These are phyloP conservation scores for Leuctra nigra DNA, from an alignment of 2,888 invertebrate species.

Conservation along the genomic window DNA sequence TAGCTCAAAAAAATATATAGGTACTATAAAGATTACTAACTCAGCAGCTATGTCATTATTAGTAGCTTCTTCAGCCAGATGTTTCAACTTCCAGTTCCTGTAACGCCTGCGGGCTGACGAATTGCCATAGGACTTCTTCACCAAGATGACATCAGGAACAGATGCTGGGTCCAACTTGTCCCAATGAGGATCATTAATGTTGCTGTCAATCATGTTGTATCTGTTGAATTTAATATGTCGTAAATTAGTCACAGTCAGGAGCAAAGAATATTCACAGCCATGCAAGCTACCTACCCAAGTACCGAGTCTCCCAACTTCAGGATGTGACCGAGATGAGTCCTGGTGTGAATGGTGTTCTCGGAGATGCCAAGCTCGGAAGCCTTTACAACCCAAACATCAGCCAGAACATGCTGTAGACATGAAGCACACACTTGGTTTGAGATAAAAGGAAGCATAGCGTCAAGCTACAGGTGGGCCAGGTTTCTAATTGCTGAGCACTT, in stretches of 20 bases:
- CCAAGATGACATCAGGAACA: slow-evolving; percentile 89
- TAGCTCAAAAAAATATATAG: too few relatives aligned
- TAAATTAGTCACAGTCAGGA: too few relatives aligned
- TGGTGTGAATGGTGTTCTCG: slow-evolving; percentile 74
- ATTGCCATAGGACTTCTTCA: slow-evolving; percentile 84
- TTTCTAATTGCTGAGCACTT: too few relatives aligned
- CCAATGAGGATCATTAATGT: slow-evolving; percentile 83
- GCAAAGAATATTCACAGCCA: slow-evolving; percentile 22
- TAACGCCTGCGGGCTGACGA: slow-evolving; percentile 51
- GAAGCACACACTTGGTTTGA: too few relatives aligned
- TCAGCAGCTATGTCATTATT: slow-evolving; percentile 55
- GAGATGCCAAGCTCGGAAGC: slow-evolving; percentile 78
- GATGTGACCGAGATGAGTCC: slow-evolving; percentile 91
- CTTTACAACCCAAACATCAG: slow-evolving; percentile 91
- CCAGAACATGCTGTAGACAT: slow-evolving; percentile 77
- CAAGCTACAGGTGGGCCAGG: too few relatives aligned
- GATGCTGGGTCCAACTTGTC: slow-evolving; percentile 65
- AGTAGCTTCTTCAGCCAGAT: slow-evolving; percentile 64
- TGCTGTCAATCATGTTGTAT: slow-evolving; percentile 83
- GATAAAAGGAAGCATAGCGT: too few relatives aligned
- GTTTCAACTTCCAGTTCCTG: slow-evolving; percentile 81
- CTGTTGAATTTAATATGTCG: slow-evolving; percentile 41
- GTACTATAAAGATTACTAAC: too few relatives aligned
- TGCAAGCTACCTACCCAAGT: slow-evolving; percentile 62
- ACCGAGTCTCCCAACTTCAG: slow-evolving; percentile 90